phyloP scores from a whole-genome alignment of 2,888 invertebrate genomes.

The Hybos culiciformis region DNA sequence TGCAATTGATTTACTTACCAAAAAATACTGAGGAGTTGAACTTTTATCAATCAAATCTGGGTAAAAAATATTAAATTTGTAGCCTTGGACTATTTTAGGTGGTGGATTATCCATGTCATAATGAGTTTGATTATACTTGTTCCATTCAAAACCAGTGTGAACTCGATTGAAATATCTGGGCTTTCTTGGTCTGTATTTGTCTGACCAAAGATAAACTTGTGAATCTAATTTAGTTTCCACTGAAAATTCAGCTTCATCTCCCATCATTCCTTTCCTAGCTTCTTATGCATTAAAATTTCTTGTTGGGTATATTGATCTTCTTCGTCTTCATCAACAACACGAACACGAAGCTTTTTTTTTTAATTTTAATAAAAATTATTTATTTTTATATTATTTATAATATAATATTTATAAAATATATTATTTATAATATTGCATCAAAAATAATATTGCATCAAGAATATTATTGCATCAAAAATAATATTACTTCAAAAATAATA shows the following conservation, averaged over 20 bases:
- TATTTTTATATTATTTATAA: too few relatives aligned
- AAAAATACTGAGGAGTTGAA: conserved; percentile 82
- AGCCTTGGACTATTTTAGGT: conserved; percentile 99
- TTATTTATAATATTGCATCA: too few relatives aligned
- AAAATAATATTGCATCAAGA: too few relatives aligned
- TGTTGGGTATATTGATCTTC: conserved; percentile 41
- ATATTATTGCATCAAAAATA: too few relatives aligned
- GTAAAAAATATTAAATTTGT: conserved; percentile 99
- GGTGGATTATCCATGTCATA: conserved; percentile 99
- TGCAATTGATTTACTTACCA: too few relatives aligned
- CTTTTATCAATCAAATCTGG: conserved; percentile 94
- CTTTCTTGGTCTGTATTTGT: conserved; percentile 94
- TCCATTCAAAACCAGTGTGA: conserved; percentile 98
- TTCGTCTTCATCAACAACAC: too few relatives aligned
- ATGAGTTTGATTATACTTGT: conserved; percentile 99
- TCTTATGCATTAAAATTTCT: conserved; percentile 57
- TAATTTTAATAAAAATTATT: too few relatives aligned
- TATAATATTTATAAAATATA: too few relatives aligned
- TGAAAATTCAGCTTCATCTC: conserved; percentile 82
- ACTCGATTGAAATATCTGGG: conserved; percentile 96
- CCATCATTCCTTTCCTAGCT: conserved; percentile 71
- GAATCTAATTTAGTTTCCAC: conserved; percentile 77
- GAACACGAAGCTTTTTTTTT: too few relatives aligned
- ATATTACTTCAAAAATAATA: too few relatives aligned
- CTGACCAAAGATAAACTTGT: conserved; percentile 75